Conservation (phyloP, 2,113 vertebrate species). For the Myotis lucifugus region DNA sequence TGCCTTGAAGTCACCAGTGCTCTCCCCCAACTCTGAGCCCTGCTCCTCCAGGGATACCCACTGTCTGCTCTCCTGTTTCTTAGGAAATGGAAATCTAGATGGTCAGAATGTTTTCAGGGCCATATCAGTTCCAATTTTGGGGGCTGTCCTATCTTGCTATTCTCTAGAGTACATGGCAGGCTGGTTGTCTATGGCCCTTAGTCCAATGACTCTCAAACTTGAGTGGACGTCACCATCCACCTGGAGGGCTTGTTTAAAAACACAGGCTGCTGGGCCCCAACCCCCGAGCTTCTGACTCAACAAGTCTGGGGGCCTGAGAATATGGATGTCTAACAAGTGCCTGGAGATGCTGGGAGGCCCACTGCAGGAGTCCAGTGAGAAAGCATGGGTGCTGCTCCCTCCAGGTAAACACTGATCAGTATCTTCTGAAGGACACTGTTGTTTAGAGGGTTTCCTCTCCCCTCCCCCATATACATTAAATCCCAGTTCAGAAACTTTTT, state of each 20-base stretch:
- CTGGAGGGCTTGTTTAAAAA: background rate
- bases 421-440: background rate
- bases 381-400: background rate
- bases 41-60: background rate
- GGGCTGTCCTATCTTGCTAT: background rate
- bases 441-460: background rate
- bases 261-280: background rate
- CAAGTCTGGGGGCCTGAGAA: background rate
- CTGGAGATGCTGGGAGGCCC: background rate
- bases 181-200: background rate
- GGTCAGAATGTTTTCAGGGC: background rate
- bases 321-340: background rate
- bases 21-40: background rate
- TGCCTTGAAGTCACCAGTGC: background rate
- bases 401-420: background rate
- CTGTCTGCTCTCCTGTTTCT: background rate
- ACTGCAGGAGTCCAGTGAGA: background rate
- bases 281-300: background rate
- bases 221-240: background rate
- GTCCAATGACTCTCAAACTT: background rate
- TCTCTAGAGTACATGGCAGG: background rate
- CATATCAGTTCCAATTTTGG: background rate
- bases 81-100: slow-evolving; percentile 14
- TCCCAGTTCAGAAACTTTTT: slow-evolving; percentile 2
- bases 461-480: background rate